These are phyloP conservation scores for Styela plicata DNA, from an alignment of 23 tunicate species.

Conservation along the genomic window DNA sequence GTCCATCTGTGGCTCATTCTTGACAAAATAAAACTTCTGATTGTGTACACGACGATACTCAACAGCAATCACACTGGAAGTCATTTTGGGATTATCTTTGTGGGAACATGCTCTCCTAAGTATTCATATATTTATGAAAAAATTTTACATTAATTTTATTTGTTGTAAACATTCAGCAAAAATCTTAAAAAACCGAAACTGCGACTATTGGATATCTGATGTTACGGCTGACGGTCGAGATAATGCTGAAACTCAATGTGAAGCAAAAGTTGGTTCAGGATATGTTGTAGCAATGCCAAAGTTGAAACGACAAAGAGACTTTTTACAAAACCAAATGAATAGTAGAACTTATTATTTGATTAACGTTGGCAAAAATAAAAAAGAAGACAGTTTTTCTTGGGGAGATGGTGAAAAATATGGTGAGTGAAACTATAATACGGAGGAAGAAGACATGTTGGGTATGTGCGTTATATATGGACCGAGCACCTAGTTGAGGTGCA, in stretches of 20 bases:
- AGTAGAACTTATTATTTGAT: background rate
- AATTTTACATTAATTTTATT: no score
- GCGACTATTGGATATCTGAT: background rate
- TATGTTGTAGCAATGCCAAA: background rate
- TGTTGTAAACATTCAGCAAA: background rate
- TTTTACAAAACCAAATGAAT: background rate
- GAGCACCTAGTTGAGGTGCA: no score
- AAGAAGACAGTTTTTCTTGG: background rate
- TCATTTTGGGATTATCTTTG: no score
- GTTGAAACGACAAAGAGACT: background rate
- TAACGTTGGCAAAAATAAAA: background rate
- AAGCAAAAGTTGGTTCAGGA: background rate
- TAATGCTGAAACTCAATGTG: background rate
- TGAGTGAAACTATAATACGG: no score
- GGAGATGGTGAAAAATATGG: background rate
- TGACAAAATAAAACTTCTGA: no score
- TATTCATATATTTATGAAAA: no score
- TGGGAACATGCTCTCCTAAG: no score
- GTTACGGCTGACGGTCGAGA: background rate
- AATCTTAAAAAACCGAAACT: background rate
- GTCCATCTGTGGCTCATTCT: no score
- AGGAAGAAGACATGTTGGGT: no score
- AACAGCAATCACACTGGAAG: no score
- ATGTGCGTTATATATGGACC: no score
- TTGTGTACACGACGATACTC: no score